Evolutionary conservation across 2,113 vertebrate genomes (phyloP).

Genomic region (Anolis sagrei): DNA sequence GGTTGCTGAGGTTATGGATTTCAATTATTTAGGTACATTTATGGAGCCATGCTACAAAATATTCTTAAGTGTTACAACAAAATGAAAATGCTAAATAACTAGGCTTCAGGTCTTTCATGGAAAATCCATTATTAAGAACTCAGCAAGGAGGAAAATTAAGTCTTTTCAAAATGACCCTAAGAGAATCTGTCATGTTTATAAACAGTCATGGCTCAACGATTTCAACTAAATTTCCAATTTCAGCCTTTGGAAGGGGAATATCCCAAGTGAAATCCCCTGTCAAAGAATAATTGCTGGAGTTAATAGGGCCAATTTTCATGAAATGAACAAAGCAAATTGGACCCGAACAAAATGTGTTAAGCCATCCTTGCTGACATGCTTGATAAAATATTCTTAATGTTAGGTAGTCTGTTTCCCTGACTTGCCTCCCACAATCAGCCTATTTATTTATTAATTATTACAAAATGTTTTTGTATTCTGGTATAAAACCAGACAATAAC

Average conservation of each 20-base stretch:
- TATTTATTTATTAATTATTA: not conserved
- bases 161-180: slow-evolving; percentile 61
- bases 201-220: slow-evolving; percentile 61
- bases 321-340: slow-evolving; percentile 69
- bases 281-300: slow-evolving; percentile 68
- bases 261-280: slow-evolving; percentile 67
- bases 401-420: slow-evolving; percentile 5
- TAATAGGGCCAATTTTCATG: slow-evolving; percentile 56
- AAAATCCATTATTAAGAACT: slow-evolving; percentile 33
- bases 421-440: not conserved
- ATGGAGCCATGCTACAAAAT: slow-evolving; percentile 5
- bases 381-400: slow-evolving; percentile 18
- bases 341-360: slow-evolving; percentile 52
- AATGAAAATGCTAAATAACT: slow-evolving; percentile 40
- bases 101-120: slow-evolving; percentile 32
- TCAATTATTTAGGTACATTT: slow-evolving; percentile 24
- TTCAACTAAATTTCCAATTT: slow-evolving; percentile 55
- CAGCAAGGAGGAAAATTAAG: slow-evolving; percentile 33
- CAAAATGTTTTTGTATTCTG: not conserved
- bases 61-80: slow-evolving; percentile 5
- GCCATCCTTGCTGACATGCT: slow-evolving; percentile 23
- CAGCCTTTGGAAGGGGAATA: slow-evolving; percentile 53
- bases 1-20: slow-evolving; percentile 26
- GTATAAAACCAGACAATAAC: not conserved
- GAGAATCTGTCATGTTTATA: slow-evolving; percentile 66